phyloP scores from a whole-genome alignment of 2,888 invertebrate genomes.

The Chloromyia formosa region DNA sequence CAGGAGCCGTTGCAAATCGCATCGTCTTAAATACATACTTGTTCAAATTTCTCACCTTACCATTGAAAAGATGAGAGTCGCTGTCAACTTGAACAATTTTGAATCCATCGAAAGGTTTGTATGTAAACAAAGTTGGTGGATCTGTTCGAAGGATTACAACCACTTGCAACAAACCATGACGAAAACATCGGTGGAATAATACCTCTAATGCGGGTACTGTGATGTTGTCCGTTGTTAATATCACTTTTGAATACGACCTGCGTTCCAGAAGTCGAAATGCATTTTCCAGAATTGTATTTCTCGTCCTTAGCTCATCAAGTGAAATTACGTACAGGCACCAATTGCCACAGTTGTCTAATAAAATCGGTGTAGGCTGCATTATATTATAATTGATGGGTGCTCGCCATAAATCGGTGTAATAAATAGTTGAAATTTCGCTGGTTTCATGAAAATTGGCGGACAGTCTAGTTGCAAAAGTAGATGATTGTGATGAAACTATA shows the following conservation, averaged over 20 bases:
- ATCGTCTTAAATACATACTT: not conserved
- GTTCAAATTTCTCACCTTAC: not conserved
- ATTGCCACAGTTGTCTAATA: not conserved
- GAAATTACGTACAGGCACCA: not conserved
- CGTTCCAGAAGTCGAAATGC: not conserved
- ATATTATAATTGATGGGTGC: not conserved
- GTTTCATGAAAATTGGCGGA: too few species aligned
- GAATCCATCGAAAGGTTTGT: not conserved
- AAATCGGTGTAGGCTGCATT: not conserved
- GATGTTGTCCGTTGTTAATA: not conserved
- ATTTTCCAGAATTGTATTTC: not conserved
- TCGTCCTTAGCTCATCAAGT: not conserved
- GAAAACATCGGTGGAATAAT: not conserved
- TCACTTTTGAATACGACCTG: too few species aligned
- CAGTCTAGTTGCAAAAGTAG: too few species aligned
- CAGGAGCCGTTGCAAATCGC: too few species aligned
- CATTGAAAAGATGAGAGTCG: too few species aligned
- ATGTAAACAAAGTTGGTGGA: too few species aligned
- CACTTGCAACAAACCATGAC: too few species aligned
- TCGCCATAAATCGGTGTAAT: not conserved
- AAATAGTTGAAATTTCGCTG: not conserved
- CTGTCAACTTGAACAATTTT: too few species aligned
- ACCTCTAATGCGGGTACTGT: not conserved
- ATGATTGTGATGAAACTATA: too few species aligned
- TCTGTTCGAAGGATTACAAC: not conserved